Conservation (phyloP, 2,113 vertebrate genomes). For the Columba janthina region DNA sequence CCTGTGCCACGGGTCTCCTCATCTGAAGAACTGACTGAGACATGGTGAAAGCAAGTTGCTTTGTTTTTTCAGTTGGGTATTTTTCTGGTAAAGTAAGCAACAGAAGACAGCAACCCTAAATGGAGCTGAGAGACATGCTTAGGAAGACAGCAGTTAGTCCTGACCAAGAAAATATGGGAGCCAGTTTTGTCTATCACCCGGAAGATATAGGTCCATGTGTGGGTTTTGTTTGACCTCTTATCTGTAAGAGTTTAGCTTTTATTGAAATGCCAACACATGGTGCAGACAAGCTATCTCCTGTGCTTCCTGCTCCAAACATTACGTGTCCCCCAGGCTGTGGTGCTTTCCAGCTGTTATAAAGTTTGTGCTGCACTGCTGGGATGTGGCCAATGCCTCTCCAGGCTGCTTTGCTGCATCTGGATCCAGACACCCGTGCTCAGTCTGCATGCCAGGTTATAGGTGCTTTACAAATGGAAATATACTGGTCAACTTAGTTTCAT, state of each 20-base stretch:
- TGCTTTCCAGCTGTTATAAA: not conserved
- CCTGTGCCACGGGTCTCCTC: not conserved
- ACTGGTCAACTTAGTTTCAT: not conserved
- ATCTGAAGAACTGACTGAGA: not conserved
- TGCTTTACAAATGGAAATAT: not conserved
- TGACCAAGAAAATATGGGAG: not conserved
- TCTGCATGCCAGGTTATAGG: not conserved
- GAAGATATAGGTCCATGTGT: not conserved
- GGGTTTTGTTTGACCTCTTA: not conserved
- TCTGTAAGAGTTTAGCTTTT: not conserved
- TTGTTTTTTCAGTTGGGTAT: not conserved
- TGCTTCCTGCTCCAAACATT: not conserved
- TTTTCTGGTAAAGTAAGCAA: not conserved
- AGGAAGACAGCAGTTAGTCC: not conserved
- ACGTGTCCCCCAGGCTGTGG: accelerated
- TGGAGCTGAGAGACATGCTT: not conserved
- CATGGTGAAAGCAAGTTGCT: not conserved
- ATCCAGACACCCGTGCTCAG: not conserved
- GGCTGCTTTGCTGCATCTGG: not conserved
- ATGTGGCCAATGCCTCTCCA: no score
- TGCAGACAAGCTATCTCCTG: not conserved
- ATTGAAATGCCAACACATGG: not conserved
- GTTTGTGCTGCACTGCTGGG: not conserved
- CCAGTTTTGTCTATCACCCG: not conserved
- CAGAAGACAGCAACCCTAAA: not conserved